Percentiles rank a stretch among this genome's conserved stretches.
Evolutionary conservation across 2,797 vertebrate species (phyloP).

Genomic region (Dallia pectoralis): DNA sequence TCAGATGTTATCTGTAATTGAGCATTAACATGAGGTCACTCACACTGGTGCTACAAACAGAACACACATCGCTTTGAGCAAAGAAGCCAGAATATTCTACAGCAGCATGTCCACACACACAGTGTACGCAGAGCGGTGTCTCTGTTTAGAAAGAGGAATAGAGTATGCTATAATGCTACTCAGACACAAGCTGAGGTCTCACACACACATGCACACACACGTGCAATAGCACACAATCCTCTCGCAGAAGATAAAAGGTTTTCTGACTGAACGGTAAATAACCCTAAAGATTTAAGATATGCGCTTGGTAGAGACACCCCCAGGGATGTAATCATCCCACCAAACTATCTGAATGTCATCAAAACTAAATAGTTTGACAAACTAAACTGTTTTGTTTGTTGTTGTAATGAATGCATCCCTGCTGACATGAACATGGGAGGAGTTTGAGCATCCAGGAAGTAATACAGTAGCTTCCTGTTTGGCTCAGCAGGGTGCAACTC

Average conservation of each 20-base stretch:
- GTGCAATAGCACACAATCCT: constrained; percentile 45
- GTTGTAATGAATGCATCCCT: constrained; percentile 10
- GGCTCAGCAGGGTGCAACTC: constrained; percentile 33
- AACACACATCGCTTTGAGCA: constrained; percentile 54
- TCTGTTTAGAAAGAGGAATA: constrained; percentile 4
- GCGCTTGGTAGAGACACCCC: constrained; percentile 32
- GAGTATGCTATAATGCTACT: neutral
- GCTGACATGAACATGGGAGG: constrained; percentile 31
- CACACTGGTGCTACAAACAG: constrained; percentile 60
- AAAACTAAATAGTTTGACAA: no score
- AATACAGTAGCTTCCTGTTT: constrained; percentile 32
- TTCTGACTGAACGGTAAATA: constrained; percentile 36
- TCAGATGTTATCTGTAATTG: constrained; percentile 40
- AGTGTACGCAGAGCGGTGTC: neutral
- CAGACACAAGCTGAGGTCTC: neutral
- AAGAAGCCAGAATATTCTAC: constrained; percentile 60
- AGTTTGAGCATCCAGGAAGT: constrained; percentile 27
- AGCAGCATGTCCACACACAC: constrained; percentile 42
- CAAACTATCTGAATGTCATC: no score
- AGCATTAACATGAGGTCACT: constrained; percentile 50
- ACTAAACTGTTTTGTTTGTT: no score
- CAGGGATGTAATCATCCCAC: neutral
- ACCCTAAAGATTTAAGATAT: constrained; percentile 36
- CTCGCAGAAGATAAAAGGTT: constrained; percentile 42
- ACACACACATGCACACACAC: constrained; percentile 41